Evolutionary conservation across 1,140 invertebrate genomes (phyloP).

Genomic region (Brachionus manjavacas): DNA sequence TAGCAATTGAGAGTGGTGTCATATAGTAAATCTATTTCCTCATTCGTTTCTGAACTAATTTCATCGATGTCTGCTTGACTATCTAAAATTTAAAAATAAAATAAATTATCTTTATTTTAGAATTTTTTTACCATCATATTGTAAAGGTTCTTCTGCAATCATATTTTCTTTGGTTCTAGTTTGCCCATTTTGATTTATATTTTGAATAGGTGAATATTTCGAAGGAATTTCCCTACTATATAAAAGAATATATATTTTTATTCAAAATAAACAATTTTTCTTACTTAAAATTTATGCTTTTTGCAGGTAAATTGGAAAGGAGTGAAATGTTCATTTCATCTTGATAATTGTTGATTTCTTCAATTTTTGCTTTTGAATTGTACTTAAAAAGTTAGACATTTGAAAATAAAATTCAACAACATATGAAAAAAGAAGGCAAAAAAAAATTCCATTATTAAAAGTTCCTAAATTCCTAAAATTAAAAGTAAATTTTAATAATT

Average conservation of each 20-base stretch:
- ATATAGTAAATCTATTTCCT: conserved; percentile 52
- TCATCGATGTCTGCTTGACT: conserved; percentile 38
- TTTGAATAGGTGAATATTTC: conserved; percentile 17
- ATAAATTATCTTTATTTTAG: neutral
- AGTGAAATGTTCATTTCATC: conserved; percentile 40
- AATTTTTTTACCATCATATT: conserved; percentile 12
- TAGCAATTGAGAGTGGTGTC: conserved; percentile 56
- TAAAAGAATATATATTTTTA: neutral
- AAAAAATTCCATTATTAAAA: too few relatives aligned
- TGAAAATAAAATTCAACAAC: neutral
- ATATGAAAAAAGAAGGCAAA: too few relatives aligned
- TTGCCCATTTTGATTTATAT: neutral
- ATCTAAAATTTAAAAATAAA: neutral
- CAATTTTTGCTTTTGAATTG: neutral
- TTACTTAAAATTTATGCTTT: conserved; percentile 33
- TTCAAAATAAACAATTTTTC: neutral
- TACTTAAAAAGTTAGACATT: neutral
- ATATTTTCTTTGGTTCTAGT: neutral
- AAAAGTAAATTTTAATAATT: too few relatives aligned
- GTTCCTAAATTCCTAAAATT: too few relatives aligned
- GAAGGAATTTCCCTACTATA: neutral
- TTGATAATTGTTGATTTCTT: conserved; percentile 19
- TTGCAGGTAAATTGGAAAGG: neutral
- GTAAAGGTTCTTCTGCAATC: neutral
- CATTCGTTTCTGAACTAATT: neutral